Evolutionary conservation across 1,140 invertebrate genomes (phyloP).

Genomic region (Frieseomelitta varia): DNA sequence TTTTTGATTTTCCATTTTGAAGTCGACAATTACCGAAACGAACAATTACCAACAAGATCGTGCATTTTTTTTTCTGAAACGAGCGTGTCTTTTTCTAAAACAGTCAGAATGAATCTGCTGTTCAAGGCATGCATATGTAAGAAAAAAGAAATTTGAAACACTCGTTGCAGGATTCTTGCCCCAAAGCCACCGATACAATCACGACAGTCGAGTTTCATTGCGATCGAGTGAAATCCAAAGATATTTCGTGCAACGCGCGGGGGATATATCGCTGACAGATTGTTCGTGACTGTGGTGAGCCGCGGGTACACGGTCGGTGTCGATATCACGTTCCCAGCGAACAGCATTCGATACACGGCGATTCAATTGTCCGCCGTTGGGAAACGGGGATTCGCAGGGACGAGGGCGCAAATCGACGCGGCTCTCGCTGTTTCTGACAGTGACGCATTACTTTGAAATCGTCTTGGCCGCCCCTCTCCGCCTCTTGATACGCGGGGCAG

Average conservation of each 20-base stretch:
- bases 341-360: constrained; percentile 3
- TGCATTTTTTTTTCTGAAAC: no score
- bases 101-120: no score
- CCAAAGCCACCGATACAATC: background rate
- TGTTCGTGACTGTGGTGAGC: background rate
- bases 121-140: no score
- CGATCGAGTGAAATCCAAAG: background rate
- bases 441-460: constrained; percentile 71
- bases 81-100: no score
- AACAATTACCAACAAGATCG: no score
- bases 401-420: constrained; percentile 41
- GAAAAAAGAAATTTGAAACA: no score
- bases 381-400: background rate
- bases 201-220: background rate
- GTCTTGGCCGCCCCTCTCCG: constrained; percentile 53
- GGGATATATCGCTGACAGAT: background rate
- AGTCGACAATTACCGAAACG: no score
- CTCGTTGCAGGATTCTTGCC: background rate
- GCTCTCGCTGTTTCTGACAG: constrained; percentile 60
- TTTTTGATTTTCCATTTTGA: no score
- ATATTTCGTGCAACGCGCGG: background rate
- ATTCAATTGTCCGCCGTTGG: constrained; percentile 18
- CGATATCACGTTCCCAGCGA: background rate
- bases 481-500: constrained; percentile 48
- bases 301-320: background rate